A percentile compares a stretch with the other conserved stretches of the same genome.
Evolutionary conservation across 2,797 vertebrate species (phyloP).

Genomic region (Sebastes oblongus): DNA sequence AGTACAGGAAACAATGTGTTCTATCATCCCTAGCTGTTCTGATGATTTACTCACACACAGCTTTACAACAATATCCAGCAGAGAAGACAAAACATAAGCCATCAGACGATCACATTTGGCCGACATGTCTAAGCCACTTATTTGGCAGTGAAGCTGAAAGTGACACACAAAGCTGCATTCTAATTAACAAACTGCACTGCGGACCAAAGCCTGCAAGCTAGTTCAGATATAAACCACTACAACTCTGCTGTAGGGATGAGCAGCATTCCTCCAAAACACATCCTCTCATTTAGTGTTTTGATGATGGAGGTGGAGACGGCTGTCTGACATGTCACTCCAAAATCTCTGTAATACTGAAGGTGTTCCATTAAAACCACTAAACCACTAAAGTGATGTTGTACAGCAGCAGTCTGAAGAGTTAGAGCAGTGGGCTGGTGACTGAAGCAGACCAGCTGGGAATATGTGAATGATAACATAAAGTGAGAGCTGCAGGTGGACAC

Average conservation of each 20-base stretch:
- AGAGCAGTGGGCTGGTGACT: not conserved
- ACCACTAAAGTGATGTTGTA: too few species aligned
- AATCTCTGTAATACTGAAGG: too few species aligned
- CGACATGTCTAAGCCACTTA: not conserved
- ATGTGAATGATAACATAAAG: not conserved
- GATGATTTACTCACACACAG: not conserved
- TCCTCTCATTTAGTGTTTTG: too few species aligned
- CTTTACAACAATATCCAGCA: not conserved
- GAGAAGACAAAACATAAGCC: not conserved
- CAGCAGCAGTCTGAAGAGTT: too few species aligned
- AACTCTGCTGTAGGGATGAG: too few species aligned
- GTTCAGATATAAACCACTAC: not conserved
- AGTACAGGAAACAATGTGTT: not conserved
- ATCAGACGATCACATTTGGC: not conserved
- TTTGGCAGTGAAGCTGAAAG: not conserved
- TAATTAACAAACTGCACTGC: too few species aligned
- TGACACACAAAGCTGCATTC: not conserved
- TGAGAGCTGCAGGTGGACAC: not conserved
- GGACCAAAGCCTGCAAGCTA: not conserved
- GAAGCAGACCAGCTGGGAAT: not conserved
- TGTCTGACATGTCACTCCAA: too few species aligned
- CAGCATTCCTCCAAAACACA: too few species aligned
- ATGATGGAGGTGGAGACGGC: too few species aligned
- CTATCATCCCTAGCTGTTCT: not conserved
- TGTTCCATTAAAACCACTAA: too few species aligned